Evolutionary conservation across 2,888 invertebrate genomes (phyloP).

Genomic region (Ichneumoninae sp.): DNA sequence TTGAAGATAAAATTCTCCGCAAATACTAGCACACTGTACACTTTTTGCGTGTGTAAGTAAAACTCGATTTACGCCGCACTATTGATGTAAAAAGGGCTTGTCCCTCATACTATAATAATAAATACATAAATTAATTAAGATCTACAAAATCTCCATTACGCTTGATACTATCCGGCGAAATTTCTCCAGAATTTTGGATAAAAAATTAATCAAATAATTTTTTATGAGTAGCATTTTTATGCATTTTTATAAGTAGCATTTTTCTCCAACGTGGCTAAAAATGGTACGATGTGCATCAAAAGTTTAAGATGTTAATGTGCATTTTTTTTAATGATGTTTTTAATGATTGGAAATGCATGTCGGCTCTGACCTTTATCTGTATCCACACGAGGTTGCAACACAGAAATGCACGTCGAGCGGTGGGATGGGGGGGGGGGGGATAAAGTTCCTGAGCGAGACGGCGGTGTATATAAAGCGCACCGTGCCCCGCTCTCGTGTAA

Average conservation of each 20-base stretch:
- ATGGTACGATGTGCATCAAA: background rate
- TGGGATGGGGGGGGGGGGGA: no score
- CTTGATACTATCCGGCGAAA: background rate
- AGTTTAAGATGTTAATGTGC: background rate
- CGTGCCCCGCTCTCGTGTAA: constrained; percentile 1
- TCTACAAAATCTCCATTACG: no score
- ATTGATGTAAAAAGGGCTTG: no score
- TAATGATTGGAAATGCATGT: background rate
- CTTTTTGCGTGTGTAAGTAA: no score
- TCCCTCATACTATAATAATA: no score
- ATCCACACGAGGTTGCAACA: background rate
- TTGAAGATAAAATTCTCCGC: no score
- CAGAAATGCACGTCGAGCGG: background rate
- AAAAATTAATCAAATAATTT: background rate
- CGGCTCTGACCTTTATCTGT: constrained; percentile 2
- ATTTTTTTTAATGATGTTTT: background rate
- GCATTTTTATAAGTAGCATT: background rate
- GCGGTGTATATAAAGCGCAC: constrained; percentile 27
- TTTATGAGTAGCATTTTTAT: background rate
- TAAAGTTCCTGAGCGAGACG: constrained; percentile 25
- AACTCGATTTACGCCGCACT: no score
- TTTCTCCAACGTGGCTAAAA: background rate
- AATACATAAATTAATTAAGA: no score
- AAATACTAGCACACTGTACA: no score
- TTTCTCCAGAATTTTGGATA: background rate